These are phyloP conservation scores for Diorhabda elongata DNA, from an alignment of 1,140 invertebrate genomes.

Conservation along the genomic window DNA sequence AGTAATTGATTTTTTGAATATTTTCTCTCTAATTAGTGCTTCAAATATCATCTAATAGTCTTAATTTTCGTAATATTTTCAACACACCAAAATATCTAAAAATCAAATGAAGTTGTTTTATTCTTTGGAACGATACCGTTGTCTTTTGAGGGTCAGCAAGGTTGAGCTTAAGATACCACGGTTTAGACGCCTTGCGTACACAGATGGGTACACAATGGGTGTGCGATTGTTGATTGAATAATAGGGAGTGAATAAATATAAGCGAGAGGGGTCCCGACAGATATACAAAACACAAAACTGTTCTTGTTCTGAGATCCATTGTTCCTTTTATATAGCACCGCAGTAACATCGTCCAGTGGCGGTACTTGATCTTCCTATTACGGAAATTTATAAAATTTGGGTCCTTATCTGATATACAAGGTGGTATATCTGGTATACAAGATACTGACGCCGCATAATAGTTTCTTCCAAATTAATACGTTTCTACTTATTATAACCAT, in stretches of 20 bases:
- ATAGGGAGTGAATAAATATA: constrained; percentile 40
- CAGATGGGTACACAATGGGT: constrained; percentile 41
- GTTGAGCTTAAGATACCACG: constrained; percentile 23
- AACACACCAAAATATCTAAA: no score
- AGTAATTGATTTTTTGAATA: no score
- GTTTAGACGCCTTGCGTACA: constrained; percentile 23
- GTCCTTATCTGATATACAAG: no score
- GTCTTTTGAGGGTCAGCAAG: constrained; percentile 18
- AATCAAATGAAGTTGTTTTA: background rate
- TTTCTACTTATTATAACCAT: no score
- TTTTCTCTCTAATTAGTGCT: no score
- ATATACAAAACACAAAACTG: background rate
- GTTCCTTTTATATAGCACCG: constrained; percentile 18
- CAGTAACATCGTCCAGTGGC: constrained; percentile 16
- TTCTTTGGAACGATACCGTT: constrained; percentile 4
- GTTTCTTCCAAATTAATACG: no score
- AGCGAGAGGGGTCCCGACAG: constrained; percentile 8
- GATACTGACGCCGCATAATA: no score
- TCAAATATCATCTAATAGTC: no score
- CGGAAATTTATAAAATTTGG: no score
- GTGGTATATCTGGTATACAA: no score
- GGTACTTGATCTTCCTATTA: constrained; percentile 10
- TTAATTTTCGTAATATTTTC: no score
- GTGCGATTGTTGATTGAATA: constrained; percentile 39
- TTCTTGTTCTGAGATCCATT: constrained; percentile 9